These are phyloP conservation scores for Galerucella calmariensis DNA, from an alignment of 2,888 invertebrate species.

Conservation along the genomic window DNA sequence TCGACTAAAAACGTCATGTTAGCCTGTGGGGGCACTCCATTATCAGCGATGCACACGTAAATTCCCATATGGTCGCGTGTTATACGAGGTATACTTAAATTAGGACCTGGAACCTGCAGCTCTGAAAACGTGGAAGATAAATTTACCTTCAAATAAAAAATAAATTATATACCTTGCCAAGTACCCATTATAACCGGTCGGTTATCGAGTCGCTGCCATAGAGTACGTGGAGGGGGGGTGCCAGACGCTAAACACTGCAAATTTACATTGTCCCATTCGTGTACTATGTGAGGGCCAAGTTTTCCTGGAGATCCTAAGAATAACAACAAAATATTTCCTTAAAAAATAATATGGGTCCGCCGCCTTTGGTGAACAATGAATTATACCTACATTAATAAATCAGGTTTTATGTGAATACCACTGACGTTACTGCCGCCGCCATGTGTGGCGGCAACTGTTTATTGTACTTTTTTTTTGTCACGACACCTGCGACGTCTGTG, in stretches of 20 bases:
- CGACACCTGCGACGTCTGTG: constrained; percentile 16
- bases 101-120: constrained; percentile 79
- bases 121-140: constrained; percentile 62
- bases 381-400: constrained; percentile 17
- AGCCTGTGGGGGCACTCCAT: constrained; percentile 86
- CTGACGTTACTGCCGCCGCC: not conserved
- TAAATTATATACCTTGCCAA: constrained; percentile 70
- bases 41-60: constrained; percentile 83
- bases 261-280: constrained; percentile 84
- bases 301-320: constrained; percentile 54
- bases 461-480: constrained; percentile 11
- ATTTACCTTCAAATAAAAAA: not conserved
- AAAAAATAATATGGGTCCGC: not conserved
- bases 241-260: constrained; percentile 85
- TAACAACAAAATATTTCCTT: not conserved
- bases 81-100: constrained; percentile 81
- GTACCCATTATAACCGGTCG: constrained; percentile 71
- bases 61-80: constrained; percentile 81
- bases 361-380: not conserved
- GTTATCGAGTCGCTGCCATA: constrained; percentile 79
- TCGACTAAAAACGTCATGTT: constrained; percentile 86
- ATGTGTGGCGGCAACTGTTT: not conserved
- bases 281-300: constrained; percentile 73
- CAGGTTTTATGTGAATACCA: constrained; percentile 21
- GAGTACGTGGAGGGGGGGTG: constrained; percentile 79